Evolutionary conservation across 2,113 vertebrate genomes (phyloP).

Genomic region (rabbit (Oryctolagus cuniculus)): DNA sequence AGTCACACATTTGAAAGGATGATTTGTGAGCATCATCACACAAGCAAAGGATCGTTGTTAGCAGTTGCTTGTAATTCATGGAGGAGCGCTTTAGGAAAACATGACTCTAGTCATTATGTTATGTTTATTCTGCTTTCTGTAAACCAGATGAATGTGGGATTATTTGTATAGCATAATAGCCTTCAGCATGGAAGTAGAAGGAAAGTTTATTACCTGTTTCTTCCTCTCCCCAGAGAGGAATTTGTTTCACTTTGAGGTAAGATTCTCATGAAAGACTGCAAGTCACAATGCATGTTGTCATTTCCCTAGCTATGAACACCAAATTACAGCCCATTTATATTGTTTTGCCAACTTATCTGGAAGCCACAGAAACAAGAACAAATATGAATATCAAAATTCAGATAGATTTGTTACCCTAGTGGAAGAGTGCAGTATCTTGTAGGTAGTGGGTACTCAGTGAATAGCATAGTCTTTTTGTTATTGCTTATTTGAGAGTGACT

Average conservation of each 20-base stretch:
- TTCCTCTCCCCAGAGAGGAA: not conserved
- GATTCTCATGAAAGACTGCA: constrained; percentile 27
- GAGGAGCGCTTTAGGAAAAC: not conserved
- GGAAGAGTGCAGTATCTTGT: not conserved
- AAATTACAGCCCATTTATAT: not conserved
- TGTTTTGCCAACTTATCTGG: constrained; percentile 14
- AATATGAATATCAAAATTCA: not conserved
- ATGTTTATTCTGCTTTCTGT: constrained; percentile 30
- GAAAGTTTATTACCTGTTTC: constrained; percentile 47
- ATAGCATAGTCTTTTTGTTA: not conserved
- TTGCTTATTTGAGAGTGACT: not conserved
- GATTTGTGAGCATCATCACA: not conserved
- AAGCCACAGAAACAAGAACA: not conserved
- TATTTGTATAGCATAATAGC: not conserved
- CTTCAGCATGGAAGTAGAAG: constrained; percentile 32
- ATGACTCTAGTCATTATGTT: not conserved
- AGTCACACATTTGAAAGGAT: not conserved
- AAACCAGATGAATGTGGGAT: not conserved
- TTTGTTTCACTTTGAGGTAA: constrained; percentile 63
- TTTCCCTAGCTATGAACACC: constrained; percentile 50
- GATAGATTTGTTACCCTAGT: no score
- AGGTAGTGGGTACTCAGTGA: not conserved
- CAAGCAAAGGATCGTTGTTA: constrained; percentile 6
- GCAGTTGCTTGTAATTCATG: constrained; percentile 23
- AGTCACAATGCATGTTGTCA: not conserved